Evolutionary conservation across 2,113 vertebrate species (phyloP), one percentile per base, ranked within the genome.

Genomic region (Anoplopoma fimbria): DNA sequence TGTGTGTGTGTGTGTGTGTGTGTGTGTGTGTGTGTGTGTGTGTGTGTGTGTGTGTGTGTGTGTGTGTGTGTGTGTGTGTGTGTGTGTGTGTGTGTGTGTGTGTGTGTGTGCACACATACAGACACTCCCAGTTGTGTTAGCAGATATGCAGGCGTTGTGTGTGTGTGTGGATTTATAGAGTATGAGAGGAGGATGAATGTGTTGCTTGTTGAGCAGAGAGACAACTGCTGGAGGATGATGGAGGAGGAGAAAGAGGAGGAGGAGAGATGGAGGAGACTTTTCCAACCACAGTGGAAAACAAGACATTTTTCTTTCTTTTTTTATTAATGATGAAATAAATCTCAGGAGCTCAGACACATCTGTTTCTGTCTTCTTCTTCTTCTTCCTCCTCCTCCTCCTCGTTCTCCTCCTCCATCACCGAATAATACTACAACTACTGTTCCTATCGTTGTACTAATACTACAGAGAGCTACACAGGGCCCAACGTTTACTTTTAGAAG

Each of bases 121-220:
- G 76, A 79, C 64, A 64, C 71, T 10, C 77, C 25, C 49, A 64
- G 42, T 75, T 62, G 76, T 80, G 77, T 72, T 23, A 14, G 21
- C 13, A 51, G 49, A 51, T 51, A 21, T 51, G 5, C 45, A 47
- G 45, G 17, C 45, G 21, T 23, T 51, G 45, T 51, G 49, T 51
- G 62, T 68, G 55, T 38, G 73, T n/a, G 60, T 62, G 36, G n/a
- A n/a, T n/a, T n/a, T 69, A 69, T 73, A 47, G 57, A 63, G 55
- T 82, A 67, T 25, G 49, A 60, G 64, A 61, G 36, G 19, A 57
- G 49, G 21, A 88, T 91, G 88, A 93, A 91, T 90, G 87, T 86
- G 87, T 81, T 19, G 29, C 85, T 91, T 90, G 90, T 93, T 89
- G 85, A 81, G 79, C 69, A 51, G 80, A 87, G 79, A 82, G 71